A percentile compares a stretch with the other conserved stretches of the same genome.
Evolutionary conservation across 1,140 invertebrate genomes (phyloP).

Genomic region (Diplogasteroides magnus): DNA sequence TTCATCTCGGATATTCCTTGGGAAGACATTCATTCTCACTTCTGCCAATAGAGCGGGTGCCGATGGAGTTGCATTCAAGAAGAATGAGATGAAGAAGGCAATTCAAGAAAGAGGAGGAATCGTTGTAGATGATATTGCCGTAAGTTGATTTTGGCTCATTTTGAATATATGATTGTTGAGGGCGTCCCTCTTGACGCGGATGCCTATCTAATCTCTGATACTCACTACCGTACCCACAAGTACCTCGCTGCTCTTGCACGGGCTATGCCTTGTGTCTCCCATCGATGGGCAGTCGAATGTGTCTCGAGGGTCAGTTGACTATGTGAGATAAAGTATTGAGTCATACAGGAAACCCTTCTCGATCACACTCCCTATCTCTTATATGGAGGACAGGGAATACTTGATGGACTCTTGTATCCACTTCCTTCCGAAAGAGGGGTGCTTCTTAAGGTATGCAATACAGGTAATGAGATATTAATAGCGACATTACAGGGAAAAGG

Average conservation of each 20-base stretch:
- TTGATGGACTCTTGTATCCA: not conserved
- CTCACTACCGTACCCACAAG: constrained; percentile 51
- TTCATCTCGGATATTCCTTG: constrained; percentile 37
- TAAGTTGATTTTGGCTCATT: too few species aligned
- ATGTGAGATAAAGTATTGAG: too few species aligned
- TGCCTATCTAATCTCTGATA: constrained; percentile 49
- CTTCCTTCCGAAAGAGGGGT: not conserved
- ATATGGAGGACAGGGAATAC: not conserved
- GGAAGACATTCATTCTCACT: constrained; percentile 42
- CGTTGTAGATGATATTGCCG: constrained; percentile 45
- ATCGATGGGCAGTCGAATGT: constrained; percentile 44
- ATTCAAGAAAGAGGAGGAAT: constrained; percentile 42
- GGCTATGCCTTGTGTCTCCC: constrained; percentile 42
- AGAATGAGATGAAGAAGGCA: constrained; percentile 38
- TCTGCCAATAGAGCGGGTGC: constrained; percentile 35
- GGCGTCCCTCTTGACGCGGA: constrained; percentile 6
- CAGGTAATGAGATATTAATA: not conserved
- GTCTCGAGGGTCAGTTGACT: constrained; percentile 34
- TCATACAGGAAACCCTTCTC: not conserved
- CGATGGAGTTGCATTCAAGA: constrained; percentile 39
- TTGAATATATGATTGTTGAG: too few species aligned
- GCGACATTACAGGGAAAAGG: not conserved
- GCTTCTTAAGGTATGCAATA: not conserved
- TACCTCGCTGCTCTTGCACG: constrained; percentile 47
- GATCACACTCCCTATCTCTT: not conserved